phyloP scores from a whole-genome alignment of 2,113 vertebrate genomes.

The Spea bombifrons region DNA sequence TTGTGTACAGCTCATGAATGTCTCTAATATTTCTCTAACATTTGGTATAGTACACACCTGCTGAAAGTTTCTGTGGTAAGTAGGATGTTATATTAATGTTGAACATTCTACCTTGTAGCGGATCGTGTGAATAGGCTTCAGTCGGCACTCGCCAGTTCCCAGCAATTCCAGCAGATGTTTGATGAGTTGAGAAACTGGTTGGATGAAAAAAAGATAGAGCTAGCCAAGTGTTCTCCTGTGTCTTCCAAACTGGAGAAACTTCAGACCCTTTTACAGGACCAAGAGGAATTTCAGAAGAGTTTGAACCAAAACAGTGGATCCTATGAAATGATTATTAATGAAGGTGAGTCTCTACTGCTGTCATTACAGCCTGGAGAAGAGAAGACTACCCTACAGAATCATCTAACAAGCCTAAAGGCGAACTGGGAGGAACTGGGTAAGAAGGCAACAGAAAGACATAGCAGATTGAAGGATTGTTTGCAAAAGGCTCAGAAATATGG shows the following conservation, averaged over 20 bases:
- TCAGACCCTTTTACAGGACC: conserved; percentile 79
- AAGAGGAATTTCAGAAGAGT: conserved; percentile 84
- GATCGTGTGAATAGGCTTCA: conserved; percentile 94
- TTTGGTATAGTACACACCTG: too few relatives aligned
- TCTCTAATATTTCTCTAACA: too few relatives aligned
- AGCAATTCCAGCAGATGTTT: conserved; percentile 99
- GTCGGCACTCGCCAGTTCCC: conserved; percentile 87
- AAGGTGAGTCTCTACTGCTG: conserved; percentile 83
- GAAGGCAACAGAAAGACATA: conserved; percentile 69
- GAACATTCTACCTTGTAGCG: conserved; percentile 62
- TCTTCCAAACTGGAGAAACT: conserved; percentile 81
- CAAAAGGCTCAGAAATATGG: conserved; percentile 84
- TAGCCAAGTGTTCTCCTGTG: conserved; percentile 65
- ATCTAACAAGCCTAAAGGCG: conserved; percentile 73
- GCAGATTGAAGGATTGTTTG: conserved; percentile 77
- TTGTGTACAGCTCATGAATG: too few relatives aligned
- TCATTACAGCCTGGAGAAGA: conserved; percentile 82
- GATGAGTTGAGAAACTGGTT: conserved; percentile 91
- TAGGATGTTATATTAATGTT: not conserved
- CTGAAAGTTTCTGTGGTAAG: too few relatives aligned
- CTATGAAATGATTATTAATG: conserved; percentile 88
- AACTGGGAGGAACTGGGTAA: conserved; percentile 88
- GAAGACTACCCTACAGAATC: conserved; percentile 76
- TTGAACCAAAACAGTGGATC: conserved; percentile 90
- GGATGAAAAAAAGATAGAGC: conserved; percentile 72